Conservation (phyloP, 2,888 invertebrate species). For the Linnaemya tessellans region DNA sequence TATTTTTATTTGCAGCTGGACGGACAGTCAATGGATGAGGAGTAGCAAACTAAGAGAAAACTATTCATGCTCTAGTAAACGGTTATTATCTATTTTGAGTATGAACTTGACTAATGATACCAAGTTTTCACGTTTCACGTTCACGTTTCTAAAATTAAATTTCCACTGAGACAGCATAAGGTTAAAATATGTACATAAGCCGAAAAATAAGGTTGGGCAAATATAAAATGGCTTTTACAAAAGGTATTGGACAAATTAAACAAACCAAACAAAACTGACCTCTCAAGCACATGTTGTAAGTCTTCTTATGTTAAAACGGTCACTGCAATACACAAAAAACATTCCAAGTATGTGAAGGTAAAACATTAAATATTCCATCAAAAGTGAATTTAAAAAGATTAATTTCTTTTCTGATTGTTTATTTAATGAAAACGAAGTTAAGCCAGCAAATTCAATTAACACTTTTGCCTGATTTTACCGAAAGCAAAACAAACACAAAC, state of each 20-base stretch:
- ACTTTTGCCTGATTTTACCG: conserved; percentile 38
- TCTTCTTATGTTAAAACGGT: not conserved
- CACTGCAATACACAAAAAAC: not conserved
- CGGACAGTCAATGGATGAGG: no score
- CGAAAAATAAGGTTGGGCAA: conserved; percentile 46
- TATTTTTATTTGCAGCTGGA: no score
- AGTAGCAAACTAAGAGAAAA: no score
- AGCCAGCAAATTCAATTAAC: conserved; percentile 57
- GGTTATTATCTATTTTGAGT: no score
- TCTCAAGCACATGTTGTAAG: conserved; percentile 1
- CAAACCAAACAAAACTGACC: conserved; percentile 63
- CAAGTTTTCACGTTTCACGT: not conserved
- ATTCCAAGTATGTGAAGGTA: not conserved
- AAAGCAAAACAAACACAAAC: not conserved
- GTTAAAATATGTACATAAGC: conserved; percentile 7
- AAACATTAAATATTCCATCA: conserved; percentile 55
- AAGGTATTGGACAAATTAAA: conserved; percentile 45
- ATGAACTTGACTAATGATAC: no score
- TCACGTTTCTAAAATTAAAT: conserved; percentile 5
- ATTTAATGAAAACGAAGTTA: conserved; percentile 50
- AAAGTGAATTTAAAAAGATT: conserved; percentile 22
- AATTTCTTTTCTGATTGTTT: conserved; percentile 29
- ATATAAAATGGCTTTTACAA: conserved; percentile 23
- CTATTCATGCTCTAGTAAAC: no score
- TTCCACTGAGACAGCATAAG: not conserved